Conservation (phyloP, 1,140 invertebrate species). For the Drosophila rufa region DNA sequence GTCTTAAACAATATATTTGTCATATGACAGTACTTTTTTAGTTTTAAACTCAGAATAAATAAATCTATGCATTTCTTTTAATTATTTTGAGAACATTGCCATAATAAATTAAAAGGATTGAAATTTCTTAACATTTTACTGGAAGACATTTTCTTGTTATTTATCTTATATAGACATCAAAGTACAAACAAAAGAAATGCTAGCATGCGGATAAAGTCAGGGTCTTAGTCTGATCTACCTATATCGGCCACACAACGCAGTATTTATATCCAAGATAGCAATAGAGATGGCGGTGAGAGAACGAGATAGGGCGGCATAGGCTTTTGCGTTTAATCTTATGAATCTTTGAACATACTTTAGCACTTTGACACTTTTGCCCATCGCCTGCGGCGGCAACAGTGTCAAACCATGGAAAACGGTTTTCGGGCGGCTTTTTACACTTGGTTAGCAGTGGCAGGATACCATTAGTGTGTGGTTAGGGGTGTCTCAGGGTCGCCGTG, state of each 20-base stretch:
- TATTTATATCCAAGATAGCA: background rate
- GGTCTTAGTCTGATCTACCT: background rate
- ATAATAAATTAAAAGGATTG: no score
- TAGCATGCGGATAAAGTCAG: background rate
- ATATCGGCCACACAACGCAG: constrained; percentile 9
- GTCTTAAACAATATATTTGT: no score
- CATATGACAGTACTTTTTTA: no score
- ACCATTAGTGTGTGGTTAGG: constrained; percentile 55
- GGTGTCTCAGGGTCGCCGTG: background rate
- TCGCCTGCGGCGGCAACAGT: constrained; percentile 40
- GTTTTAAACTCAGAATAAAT: no score
- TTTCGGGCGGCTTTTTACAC: constrained; percentile 59
- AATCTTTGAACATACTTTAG: constrained; percentile 82
- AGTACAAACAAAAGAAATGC: background rate
- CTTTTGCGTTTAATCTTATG: constrained; percentile 69
- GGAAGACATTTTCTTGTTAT: no score
- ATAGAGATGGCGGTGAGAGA: background rate
- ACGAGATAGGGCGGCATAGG: constrained; percentile 20
- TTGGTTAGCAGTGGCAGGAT: constrained; percentile 44
- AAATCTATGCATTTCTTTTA: no score
- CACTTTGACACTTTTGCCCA: constrained; percentile 73
- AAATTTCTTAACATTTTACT: no score
- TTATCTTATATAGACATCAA: background rate
- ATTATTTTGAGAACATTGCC: no score
- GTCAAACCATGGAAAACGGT: constrained; percentile 42